Conservation (phyloP, 1,140 invertebrate species). For the Eurosta solidaginis region DNA sequence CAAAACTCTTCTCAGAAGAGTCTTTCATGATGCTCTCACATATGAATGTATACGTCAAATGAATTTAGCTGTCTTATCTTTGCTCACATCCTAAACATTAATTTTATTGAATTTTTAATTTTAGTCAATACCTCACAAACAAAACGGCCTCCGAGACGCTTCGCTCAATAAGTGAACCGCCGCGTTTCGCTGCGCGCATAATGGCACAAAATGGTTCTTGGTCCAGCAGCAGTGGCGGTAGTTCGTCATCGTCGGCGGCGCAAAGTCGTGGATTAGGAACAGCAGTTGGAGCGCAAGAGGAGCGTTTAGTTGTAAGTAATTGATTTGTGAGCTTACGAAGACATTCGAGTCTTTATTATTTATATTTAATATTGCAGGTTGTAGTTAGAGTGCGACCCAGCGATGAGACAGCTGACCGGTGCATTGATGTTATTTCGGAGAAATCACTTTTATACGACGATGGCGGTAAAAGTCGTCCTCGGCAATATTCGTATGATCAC, state of each 20-base stretch:
- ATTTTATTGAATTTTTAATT: no score
- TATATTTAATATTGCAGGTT: constrained; percentile 40
- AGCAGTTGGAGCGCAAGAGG: constrained; percentile 42
- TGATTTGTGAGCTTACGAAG: background rate
- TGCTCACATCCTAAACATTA: no score
- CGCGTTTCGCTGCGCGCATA: background rate
- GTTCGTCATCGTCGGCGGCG: constrained; percentile 41
- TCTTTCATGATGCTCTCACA: no score
- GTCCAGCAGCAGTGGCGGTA: constrained; percentile 55
- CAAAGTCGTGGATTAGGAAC: constrained; percentile 33
- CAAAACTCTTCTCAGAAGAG: no score
- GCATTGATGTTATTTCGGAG: constrained; percentile 57
- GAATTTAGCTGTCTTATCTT: no score
- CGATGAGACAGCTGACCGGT: constrained; percentile 49
- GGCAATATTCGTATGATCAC: constrained; percentile 86
- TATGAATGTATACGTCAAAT: no score
- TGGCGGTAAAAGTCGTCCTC: constrained; percentile 63
- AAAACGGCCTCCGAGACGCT: no score
- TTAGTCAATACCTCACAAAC: no score
- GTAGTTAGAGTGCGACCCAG: constrained; percentile 56
- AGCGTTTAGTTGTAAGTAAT: constrained; percentile 50
- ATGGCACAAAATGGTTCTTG: constrained; percentile 39
- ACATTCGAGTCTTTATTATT: background rate
- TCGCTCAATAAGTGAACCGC: constrained; percentile 6
- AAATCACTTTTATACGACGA: constrained; percentile 58